A percentile compares a stretch with the other conserved stretches of the same genome.
phyloP scores from a whole-genome alignment of 2,113 vertebrate species.

The Aegotheles bennettii region DNA sequence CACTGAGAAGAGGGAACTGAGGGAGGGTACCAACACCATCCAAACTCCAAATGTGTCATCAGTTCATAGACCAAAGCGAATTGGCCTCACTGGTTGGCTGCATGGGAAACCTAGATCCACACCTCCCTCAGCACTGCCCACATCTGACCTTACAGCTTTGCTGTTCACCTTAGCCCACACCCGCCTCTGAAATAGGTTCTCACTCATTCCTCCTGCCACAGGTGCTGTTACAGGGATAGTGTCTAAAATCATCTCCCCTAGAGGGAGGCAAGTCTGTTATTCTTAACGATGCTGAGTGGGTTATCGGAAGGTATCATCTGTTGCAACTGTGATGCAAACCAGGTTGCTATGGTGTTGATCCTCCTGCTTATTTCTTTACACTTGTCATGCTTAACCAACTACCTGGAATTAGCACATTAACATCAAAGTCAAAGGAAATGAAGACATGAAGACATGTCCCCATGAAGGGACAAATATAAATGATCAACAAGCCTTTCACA shows the following conservation, averaged over 20 bases:
- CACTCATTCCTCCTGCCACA: not conserved
- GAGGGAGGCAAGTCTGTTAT: not conserved
- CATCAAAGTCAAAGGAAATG: not conserved
- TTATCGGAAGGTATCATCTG: not conserved
- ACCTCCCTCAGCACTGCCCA: not conserved
- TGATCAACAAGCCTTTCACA: not conserved
- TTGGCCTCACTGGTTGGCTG: not conserved
- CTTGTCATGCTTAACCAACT: not conserved
- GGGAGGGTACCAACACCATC: not conserved
- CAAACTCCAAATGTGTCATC: not conserved
- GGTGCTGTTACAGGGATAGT: not conserved
- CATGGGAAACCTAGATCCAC: not conserved
- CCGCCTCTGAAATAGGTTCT: not conserved
- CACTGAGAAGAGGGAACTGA: not conserved
- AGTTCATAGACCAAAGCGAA: not conserved
- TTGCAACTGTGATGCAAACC: not conserved
- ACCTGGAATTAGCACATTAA: not conserved
- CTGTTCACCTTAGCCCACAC: not conserved
- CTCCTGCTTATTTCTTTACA: not conserved
- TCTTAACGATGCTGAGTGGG: not conserved
- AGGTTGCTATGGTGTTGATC: not conserved
- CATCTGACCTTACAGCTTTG: not conserved
- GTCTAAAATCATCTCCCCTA: not conserved
- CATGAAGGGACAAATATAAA: not conserved
- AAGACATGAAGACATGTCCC: not conserved